Conservation (phyloP, 2,888 invertebrate genomes). For the Phragmatobia fuliginosa region DNA sequence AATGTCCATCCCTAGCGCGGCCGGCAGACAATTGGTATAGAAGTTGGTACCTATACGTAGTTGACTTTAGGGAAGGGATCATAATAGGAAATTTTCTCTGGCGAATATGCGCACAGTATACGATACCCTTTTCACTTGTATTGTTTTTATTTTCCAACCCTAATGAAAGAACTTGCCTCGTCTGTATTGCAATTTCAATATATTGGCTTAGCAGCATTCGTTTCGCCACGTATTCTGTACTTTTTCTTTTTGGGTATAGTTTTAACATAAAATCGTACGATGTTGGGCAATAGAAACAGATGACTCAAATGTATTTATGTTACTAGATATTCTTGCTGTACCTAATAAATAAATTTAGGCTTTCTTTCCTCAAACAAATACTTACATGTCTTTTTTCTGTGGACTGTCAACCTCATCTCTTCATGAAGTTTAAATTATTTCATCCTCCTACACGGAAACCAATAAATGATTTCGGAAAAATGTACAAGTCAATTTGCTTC, state of each 20-base stretch:
- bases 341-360: background rate
- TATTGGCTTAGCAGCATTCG: conserved; percentile 67
- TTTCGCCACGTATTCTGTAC: conserved; percentile 55
- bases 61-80: conserved; percentile 83
- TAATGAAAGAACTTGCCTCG: conserved; percentile 85
- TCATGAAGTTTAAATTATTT: background rate
- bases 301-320: conserved; percentile 1
- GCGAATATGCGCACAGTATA: conserved; percentile 80
- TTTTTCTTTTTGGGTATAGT: conserved; percentile 55
- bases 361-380: background rate
- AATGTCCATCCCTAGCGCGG: conserved; percentile 54
- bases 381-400: background rate
- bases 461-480: background rate
- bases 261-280: conserved; percentile 46
- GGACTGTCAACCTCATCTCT: background rate
- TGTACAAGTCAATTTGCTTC: background rate
- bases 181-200: conserved; percentile 80
- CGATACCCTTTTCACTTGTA: conserved; percentile 85
- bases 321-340: background rate
- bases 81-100: conserved; percentile 84
- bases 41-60: conserved; percentile 73
- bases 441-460: background rate
- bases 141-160: conserved; percentile 85
- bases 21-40: conserved; percentile 78
- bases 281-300: conserved; percentile 21